phyloP scores from a whole-genome alignment of 1,140 invertebrate genomes.

The Tetramorium parvispinum region DNA sequence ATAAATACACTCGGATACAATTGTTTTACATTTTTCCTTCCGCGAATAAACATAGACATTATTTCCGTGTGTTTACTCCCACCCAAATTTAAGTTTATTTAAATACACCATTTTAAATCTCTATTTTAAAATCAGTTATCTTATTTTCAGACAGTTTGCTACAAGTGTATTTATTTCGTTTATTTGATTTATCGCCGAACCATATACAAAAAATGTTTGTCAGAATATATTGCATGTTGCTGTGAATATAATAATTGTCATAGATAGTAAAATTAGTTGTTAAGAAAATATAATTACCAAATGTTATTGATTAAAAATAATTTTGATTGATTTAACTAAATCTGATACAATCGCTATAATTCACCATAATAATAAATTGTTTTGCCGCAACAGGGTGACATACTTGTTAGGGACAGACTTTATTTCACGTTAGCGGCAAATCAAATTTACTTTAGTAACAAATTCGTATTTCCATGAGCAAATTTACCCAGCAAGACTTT shows the following conservation, averaged over 20 bases:
- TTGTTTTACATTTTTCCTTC: background rate
- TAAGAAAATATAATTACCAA: background rate
- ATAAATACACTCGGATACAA: background rate
- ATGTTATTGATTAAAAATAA: background rate
- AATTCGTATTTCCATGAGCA: background rate
- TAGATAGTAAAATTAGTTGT: background rate
- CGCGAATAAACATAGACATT: conserved; percentile 3
- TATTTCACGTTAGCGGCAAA: background rate
- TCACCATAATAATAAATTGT: background rate
- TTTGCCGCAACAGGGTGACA: background rate
- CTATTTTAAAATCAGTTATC: background rate
- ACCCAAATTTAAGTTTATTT: background rate
- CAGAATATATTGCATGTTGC: background rate
- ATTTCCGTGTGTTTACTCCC: background rate
- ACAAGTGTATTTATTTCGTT: background rate
- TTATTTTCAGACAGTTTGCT: background rate
- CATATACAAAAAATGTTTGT: background rate
- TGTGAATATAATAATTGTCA: background rate
- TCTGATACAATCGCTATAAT: background rate
- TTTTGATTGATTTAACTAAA: background rate
- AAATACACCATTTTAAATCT: background rate
- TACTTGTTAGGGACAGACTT: background rate
- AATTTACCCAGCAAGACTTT: background rate
- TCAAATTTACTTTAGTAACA: conserved; percentile 1
- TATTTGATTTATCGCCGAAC: conserved; percentile 1